Conservation (phyloP, 2,888 invertebrate genomes). For the Dioctria linearis region DNA sequence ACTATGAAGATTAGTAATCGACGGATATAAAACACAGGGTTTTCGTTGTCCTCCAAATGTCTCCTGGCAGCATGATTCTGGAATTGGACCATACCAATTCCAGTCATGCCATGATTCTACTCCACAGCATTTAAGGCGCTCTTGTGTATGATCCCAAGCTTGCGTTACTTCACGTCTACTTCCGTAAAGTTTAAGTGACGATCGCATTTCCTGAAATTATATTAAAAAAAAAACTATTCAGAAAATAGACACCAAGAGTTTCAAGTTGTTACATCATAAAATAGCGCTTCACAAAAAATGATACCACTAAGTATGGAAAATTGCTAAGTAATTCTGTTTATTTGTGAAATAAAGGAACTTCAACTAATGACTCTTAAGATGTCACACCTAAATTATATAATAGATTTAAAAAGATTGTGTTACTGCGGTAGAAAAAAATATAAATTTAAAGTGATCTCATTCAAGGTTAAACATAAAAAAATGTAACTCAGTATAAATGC, state of each 20-base stretch:
- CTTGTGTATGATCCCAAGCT: constrained; percentile 92
- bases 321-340: no score
- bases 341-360: no score
- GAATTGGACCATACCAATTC: constrained; percentile 80
- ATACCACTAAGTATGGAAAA: background rate
- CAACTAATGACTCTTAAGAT: background rate
- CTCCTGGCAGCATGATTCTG: constrained; percentile 84
- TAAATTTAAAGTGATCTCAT: background rate
- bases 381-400: background rate
- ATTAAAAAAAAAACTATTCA: background rate
- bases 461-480: background rate
- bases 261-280: background rate
- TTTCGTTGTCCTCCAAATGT: constrained; percentile 72
- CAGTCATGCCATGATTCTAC: constrained; percentile 84
- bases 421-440: background rate
- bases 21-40: constrained; percentile 68
- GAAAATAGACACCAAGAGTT: background rate
- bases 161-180: constrained; percentile 79
- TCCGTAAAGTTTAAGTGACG: constrained; percentile 83
- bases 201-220: constrained; percentile 77
- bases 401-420: background rate
- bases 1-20: constrained; percentile 72
- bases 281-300: background rate
- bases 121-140: constrained; percentile 88
- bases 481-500: background rate